Base-by-base conservation (phyloP, 2,888 invertebrate genomes). In the Apotomis betuletana region DNA sequence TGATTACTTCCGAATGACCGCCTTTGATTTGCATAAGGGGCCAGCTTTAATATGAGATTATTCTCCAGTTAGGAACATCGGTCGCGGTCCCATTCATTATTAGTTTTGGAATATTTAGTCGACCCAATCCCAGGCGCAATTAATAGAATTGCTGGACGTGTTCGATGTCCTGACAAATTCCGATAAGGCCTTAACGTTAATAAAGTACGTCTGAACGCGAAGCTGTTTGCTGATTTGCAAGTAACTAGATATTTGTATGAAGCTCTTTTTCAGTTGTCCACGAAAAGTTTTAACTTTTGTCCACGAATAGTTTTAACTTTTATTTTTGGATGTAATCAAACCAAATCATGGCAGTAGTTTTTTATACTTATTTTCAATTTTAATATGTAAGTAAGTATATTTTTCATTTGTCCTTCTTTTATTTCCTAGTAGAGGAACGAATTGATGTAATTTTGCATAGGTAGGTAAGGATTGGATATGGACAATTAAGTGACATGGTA, bases 1-100 rank as follows among this genome's bases (percentile, higher is more conserved):
- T 89, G 90, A 90, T 90, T 90, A 92, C 91, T 92, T 92, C 90
- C 91, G 90, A 91, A 86, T 91, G 91, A 90, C 91, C 91, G 91
- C 89, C 83, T 84, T 83, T 81, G 84, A 91, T 92, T 92, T 91
- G 92, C 92, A 92, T 92, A 92, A 92, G 89, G 89, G 92, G 88
- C 86, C 85, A 84, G 86, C 85, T 86, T 87, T 89, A 91, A 92
- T 91, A 90, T 86, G 89, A 88, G 89, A 92, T 92, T 91, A 92
- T 89, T 88, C 87, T 87, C 88, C 83, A 88, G 89, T 90, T 91
- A 89, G 85, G 81, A 84, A 77, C 83, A 82, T 80, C 82, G 83
- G 79, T 77, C 78, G 78, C 85, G 83, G 83, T 77, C 86, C 87
- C 79, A 87, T 89, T 88, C 86, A 86, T 90, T 91, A 89, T 89